These are phyloP conservation scores for Latrodectus hesperus DNA, from an alignment of 2,888 invertebrate species.

Conservation along the genomic window DNA sequence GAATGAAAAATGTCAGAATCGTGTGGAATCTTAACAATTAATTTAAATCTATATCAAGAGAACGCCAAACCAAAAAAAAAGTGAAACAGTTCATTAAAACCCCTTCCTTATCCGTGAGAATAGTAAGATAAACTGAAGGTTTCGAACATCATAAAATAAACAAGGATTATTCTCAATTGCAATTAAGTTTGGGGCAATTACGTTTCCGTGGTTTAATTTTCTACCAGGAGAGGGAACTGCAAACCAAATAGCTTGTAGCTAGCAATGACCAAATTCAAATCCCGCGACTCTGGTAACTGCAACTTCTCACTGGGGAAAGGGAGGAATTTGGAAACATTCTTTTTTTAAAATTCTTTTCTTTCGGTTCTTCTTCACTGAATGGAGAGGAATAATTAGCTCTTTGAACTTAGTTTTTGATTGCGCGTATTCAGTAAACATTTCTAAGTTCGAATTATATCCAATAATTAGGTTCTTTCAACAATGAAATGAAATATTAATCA, in stretches of 20 bases:
- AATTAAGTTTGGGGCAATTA: conserved; percentile 44
- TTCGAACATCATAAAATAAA: conserved; percentile 47
- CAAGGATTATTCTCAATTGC: conserved; percentile 39
- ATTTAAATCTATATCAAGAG: conserved; percentile 29
- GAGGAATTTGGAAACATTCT: conserved; percentile 15
- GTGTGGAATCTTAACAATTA: conserved; percentile 29
- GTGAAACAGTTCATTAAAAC: conserved; percentile 44
- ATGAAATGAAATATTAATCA: conserved; percentile 64
- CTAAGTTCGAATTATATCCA: conserved; percentile 43
- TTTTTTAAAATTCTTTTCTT: neutral
- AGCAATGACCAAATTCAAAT: conserved; percentile 15
- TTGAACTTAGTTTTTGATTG: conserved; percentile 51
- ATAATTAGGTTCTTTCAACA: conserved; percentile 51
- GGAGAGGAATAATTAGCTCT: conserved; percentile 47
- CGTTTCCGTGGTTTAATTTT: conserved; percentile 54
- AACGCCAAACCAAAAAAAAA: conserved; percentile 5
- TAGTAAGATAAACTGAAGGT: conserved; percentile 26
- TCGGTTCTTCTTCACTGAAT: neutral
- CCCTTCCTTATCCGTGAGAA: conserved; percentile 7
- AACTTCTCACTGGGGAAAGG: neutral
- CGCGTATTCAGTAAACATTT: conserved; percentile 45
- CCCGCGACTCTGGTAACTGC: conserved; percentile 1
- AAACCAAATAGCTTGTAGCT: conserved; percentile 42
- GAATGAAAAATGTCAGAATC: neutral
- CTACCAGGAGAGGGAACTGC: neutral